Percentiles rank a stretch among this genome's conserved stretches.
Evolutionary conservation across 2,113 vertebrate species (phyloP).

Genomic region (Calonectris borealis): DNA sequence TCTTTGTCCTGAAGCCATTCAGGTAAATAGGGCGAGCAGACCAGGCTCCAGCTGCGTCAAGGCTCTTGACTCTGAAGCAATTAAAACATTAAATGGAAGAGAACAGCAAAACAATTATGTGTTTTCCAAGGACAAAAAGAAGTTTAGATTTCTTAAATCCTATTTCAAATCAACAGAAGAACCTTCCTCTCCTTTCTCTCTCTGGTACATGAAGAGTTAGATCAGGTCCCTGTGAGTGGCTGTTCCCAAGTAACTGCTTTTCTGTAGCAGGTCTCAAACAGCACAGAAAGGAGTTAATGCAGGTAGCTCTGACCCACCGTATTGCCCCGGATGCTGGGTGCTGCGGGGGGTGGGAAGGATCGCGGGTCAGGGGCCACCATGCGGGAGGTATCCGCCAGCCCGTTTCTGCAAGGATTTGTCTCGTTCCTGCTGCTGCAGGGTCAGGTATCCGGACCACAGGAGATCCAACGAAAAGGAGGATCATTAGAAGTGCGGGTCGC

Average conservation of each 20-base stretch:
- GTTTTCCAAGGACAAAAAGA: not conserved
- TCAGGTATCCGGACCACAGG: not conserved
- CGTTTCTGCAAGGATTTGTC: not conserved
- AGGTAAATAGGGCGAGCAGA: not conserved
- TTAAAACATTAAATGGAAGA: not conserved
- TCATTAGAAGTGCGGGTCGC: accelerated
- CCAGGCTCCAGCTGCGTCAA: not conserved
- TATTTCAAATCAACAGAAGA: not conserved
- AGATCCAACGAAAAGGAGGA: accelerated
- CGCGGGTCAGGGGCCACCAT: accelerated
- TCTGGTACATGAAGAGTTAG: not conserved
- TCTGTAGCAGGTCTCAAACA: not conserved
- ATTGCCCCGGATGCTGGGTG: not conserved
- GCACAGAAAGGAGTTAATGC: not conserved
- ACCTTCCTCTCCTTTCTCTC: not conserved
- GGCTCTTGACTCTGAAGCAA: not conserved
- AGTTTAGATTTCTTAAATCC: not conserved
- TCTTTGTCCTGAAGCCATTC: not conserved
- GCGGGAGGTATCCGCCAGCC: not conserved
- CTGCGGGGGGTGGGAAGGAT: accelerated
- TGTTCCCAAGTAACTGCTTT: not conserved
- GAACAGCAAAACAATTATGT: not conserved
- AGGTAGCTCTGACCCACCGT: not conserved
- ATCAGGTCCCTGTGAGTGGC: not conserved
- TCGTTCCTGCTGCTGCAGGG: not conserved